Evolutionary conservation across 2,113 vertebrate genomes (phyloP).

Genomic region (Lepus europaeus): DNA sequence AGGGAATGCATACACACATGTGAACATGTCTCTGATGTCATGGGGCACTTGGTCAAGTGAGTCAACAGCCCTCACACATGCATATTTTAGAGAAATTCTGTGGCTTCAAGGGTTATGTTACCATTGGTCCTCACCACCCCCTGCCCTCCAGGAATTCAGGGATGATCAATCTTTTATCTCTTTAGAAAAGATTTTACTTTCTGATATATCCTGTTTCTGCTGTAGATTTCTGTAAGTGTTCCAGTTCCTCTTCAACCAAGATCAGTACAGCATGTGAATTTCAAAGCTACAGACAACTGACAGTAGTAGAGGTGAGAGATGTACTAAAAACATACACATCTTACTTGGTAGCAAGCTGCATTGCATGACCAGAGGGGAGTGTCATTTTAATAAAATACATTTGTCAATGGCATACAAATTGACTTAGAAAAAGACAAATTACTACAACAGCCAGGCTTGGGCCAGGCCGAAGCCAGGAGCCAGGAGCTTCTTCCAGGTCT

Average conservation of each 20-base stretch:
- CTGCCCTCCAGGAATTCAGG: neutral
- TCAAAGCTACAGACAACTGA: neutral
- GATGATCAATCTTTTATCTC: neutral
- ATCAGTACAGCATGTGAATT: conserved; percentile 4
- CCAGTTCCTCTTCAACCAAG: neutral
- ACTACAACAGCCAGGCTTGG: no score
- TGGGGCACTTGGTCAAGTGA: neutral
- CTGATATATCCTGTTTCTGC: neutral
- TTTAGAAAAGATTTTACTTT: conserved; percentile 35
- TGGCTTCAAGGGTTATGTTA: neutral
- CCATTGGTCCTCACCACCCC: neutral
- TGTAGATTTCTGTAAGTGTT: conserved; percentile 15
- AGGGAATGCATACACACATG: neutral
- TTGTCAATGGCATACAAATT: neutral
- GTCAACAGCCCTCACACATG: neutral
- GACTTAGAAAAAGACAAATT: neutral
- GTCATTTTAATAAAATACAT: neutral
- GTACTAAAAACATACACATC: neutral
- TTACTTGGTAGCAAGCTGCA: neutral
- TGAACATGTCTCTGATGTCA: neutral
- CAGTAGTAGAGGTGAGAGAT: neutral
- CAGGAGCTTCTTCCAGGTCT: no score
- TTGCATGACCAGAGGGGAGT: neutral
- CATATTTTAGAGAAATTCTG: neutral
- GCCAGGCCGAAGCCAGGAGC: no score